These are phyloP conservation scores for Melanchra persicariae DNA, from an alignment of 2,888 invertebrate species.

Conservation along the genomic window DNA sequence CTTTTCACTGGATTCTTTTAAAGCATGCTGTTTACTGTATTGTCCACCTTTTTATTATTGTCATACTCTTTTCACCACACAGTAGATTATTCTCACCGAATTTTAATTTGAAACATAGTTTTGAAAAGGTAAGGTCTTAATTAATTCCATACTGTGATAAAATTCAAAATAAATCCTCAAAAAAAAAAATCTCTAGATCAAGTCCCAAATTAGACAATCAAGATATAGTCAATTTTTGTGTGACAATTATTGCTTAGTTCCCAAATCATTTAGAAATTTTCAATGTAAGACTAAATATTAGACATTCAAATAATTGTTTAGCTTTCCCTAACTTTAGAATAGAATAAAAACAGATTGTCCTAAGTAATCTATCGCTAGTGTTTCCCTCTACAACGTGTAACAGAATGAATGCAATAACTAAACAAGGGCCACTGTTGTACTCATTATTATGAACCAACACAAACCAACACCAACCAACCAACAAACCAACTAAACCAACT, in stretches of 20 bases:
- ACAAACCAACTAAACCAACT: no score
- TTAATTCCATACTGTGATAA: neutral
- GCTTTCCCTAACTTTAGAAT: neutral
- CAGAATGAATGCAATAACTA: no score
- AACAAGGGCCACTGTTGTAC: no score
- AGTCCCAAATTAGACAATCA: constrained; percentile 14
- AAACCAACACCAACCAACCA: no score
- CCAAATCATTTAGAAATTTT: neutral
- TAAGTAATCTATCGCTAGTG: constrained; percentile 24
- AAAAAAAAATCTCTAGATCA: constrained; percentile 17
- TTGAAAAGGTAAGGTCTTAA: constrained; percentile 45
- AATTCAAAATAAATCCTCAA: neutral
- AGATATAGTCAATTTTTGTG: neutral
- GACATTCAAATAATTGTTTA: neutral
- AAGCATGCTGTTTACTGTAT: constrained; percentile 60
- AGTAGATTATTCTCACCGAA: constrained; percentile 29
- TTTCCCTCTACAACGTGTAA: neutral
- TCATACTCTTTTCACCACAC: constrained; percentile 53
- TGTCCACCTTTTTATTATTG: constrained; percentile 40
- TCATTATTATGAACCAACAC: no score
- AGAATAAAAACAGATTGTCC: neutral
- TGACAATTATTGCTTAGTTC: neutral
- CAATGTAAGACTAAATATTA: neutral
- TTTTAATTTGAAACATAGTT: neutral
- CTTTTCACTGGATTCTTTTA: constrained; percentile 66